These are phyloP conservation scores for Coelopa pilipes DNA, from an alignment of 2,888 invertebrate species.

Conservation along the genomic window DNA sequence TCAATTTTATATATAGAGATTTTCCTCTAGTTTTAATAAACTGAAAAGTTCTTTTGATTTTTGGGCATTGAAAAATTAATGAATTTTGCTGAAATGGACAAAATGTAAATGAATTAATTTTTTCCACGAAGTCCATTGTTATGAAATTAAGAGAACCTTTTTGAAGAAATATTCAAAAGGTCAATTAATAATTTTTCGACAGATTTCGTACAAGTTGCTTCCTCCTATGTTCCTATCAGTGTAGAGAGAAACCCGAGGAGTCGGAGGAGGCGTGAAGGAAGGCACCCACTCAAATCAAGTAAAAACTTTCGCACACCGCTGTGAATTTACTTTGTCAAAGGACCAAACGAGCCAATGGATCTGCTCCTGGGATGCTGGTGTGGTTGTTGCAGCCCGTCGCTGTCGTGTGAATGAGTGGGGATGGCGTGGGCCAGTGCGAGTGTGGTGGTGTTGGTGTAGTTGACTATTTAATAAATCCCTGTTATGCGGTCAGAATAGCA, in stretches of 20 bases:
- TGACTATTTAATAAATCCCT: conserved; percentile 61
- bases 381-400: neutral
- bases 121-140: too few relatives aligned
- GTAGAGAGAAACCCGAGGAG: neutral
- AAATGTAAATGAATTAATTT: too few relatives aligned
- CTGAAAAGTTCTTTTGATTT: too few relatives aligned
- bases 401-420: neutral
- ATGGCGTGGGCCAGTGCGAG: conserved; percentile 7
- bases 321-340: conserved; percentile 27
- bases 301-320: conserved; percentile 13
- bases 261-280: neutral
- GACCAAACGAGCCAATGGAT: neutral
- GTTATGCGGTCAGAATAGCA: conserved; percentile 61
- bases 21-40: too few relatives aligned
- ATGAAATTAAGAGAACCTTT: too few relatives aligned
- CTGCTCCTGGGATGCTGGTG: neutral
- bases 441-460: conserved; percentile 41
- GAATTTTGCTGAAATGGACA: too few relatives aligned
- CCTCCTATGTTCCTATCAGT: too few relatives aligned
- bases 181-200: neutral
- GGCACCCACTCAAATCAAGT: conserved; percentile 17
- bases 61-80: too few relatives aligned
- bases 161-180: neutral
- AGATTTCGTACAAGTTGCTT: neutral
- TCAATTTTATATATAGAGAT: too few relatives aligned